A percentile compares a stretch with the other conserved stretches of the same genome.
phyloP scores from a whole-genome alignment of 2,113 vertebrate genomes.

The Lampris megalopsis region DNA sequence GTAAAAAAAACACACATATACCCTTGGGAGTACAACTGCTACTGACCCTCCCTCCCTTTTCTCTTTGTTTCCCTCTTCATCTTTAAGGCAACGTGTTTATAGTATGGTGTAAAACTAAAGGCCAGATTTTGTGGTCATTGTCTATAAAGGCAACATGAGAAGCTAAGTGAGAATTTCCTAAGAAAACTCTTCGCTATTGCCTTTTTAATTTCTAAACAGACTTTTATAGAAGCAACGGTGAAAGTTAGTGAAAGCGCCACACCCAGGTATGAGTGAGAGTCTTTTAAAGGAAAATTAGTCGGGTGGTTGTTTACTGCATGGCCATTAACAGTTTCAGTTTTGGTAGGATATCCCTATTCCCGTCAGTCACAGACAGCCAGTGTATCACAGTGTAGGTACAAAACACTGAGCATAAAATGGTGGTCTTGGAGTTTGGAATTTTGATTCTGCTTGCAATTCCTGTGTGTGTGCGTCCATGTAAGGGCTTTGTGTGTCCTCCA shows the following conservation, averaged over 20 bases:
- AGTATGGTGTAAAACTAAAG: neutral
- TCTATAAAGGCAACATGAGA: neutral
- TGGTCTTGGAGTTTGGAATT: slow-evolving; percentile 23
- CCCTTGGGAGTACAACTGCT: neutral
- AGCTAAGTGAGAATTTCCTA: neutral
- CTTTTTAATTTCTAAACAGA: slow-evolving; percentile 6
- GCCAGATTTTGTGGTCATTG: neutral
- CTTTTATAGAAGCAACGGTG: slow-evolving; percentile 11
- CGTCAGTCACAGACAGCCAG: slow-evolving; percentile 29
- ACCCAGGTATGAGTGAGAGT: slow-evolving; percentile 9
- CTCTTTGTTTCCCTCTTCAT: neutral
- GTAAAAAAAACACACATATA: slow-evolving; percentile 28
- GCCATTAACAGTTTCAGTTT: slow-evolving; percentile 41
- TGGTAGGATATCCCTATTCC: slow-evolving; percentile 24
- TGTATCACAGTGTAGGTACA: slow-evolving; percentile 32
- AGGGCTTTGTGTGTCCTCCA: slow-evolving; percentile 49
- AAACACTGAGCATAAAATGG: slow-evolving; percentile 42
- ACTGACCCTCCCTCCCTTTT: neutral
- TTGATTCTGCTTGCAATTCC: slow-evolving; percentile 21
- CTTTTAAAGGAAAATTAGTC: slow-evolving; percentile 34
- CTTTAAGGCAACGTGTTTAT: neutral
- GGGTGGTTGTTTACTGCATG: slow-evolving; percentile 40
- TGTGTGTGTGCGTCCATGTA: slow-evolving; percentile 23
- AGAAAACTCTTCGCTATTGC: neutral
- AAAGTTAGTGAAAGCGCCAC: slow-evolving; percentile 2